Percentiles rank a stretch among this genome's conserved stretches.
phyloP scores from a whole-genome alignment of 2,113 vertebrate genomes.

The Micronisus gabar region DNA sequence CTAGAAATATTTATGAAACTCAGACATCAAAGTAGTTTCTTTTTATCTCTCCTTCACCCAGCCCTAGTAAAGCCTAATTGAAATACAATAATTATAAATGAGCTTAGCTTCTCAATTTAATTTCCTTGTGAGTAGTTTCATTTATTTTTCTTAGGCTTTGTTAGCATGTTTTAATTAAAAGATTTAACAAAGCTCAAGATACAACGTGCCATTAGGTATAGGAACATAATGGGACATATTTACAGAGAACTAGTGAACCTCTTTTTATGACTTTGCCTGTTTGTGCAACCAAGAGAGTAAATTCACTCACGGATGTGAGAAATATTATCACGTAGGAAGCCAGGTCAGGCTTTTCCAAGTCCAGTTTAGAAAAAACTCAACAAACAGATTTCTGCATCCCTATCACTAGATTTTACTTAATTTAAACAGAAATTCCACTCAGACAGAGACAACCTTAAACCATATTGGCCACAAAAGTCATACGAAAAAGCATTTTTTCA shows the following conservation, averaged over 20 bases:
- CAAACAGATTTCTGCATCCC: background rate
- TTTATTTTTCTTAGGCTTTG: constrained; percentile 78
- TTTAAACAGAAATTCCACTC: background rate
- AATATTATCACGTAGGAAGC: background rate
- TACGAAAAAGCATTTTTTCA: background rate
- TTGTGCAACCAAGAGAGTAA: background rate
- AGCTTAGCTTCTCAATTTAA: constrained; percentile 75
- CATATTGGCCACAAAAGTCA: background rate
- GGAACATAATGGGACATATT: background rate
- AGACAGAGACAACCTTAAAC: background rate
- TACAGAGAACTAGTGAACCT: background rate
- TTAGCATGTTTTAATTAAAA: constrained; percentile 82
- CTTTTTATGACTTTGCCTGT: background rate
- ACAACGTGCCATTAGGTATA: constrained; percentile 37
- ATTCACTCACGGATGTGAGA: background rate
- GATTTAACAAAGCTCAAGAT: constrained; percentile 72
- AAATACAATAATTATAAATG: constrained; percentile 86
- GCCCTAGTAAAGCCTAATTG: constrained; percentile 73
- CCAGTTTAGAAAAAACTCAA: background rate
- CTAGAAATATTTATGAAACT: constrained; percentile 71
- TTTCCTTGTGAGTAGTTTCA: constrained; percentile 74
- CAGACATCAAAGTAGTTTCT: constrained; percentile 42
- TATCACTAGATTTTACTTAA: background rate
- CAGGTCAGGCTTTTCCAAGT: background rate
- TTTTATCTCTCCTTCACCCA: constrained; percentile 71